Base-by-base conservation (phyloP, 1,140 invertebrate genomes). In the Cydia fagiglandana region DNA sequence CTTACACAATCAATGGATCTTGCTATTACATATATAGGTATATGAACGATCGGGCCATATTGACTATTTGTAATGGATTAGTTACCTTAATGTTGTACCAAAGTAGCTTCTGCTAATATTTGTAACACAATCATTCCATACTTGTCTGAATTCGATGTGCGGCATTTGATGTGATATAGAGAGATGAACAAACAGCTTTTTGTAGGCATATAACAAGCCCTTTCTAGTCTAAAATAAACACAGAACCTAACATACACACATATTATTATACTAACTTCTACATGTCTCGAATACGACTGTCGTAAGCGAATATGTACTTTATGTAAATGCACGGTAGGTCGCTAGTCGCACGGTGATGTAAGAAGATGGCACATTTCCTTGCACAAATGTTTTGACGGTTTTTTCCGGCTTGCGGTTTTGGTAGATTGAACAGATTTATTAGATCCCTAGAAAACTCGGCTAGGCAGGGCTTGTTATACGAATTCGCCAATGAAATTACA, bases 81-180 rank as follows among this genome's bases (percentile, higher is more conserved):
- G 75, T 78, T 78, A 76, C 77, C 77, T 74, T 20, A 50, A 75
- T 73, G 64, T 73, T 78, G 64, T 77, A 81, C 80, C 80, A 81
- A 81, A 81, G 80, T 78, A 76, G 66, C 77, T 56, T 17, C 45
- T 77, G 73, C 56, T 74, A 64, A 64, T 53, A 15, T 70, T 64
- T 70, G 24, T 73, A 38, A 82, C 79, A 75, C 74, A 84, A 82
- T 83, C 89, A 92, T 92, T 92, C 90, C 90, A 92, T 76, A 79
- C 68, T 79, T 80, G 82, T 86, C 84, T 88, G 83, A 82, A 86
- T 86, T 81, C 79, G 84, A 87, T 85, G 83, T 86, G 86, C 82
- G 82, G 85, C 90, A 83, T 90, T 41, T 81, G 84, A 86, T 90
- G 90, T 92, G 91, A 92, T 92, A 91, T 90, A 88, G 28, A 81